phyloP scores from a whole-genome alignment of 2,797 vertebrate species.

The Eospalax fontanierii region DNA sequence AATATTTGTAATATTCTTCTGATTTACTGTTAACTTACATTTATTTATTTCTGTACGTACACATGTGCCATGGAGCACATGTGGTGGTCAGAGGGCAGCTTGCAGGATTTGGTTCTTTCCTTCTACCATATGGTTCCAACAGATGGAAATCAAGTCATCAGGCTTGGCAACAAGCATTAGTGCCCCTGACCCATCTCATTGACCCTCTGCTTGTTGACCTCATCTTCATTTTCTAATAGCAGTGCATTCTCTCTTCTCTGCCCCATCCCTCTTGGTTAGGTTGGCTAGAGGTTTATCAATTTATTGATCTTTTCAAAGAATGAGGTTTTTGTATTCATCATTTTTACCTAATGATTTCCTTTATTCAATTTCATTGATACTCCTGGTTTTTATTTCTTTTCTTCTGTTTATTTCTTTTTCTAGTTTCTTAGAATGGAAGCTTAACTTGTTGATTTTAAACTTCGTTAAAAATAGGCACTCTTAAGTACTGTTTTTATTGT shows the following conservation, averaged over 20 bases:
- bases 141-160: background rate
- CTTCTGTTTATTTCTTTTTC: background rate
- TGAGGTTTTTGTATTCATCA: background rate
- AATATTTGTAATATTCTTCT: background rate
- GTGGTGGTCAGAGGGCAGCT: background rate
- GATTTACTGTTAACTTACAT: no score
- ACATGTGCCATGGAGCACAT: no score
- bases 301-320: background rate
- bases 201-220: background rate
- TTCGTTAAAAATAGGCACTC: background rate
- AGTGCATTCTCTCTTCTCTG: background rate
- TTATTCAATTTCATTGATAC: background rate
- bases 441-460: constrained; percentile 47
- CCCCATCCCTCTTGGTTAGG: background rate
- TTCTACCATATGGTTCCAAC: no score
- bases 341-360: background rate
- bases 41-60: background rate
- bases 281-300: constrained; percentile 19
- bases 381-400: background rate
- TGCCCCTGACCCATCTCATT: background rate
- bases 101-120: no score
- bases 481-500: background rate
- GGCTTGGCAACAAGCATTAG: background rate
- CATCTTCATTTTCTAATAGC: background rate
- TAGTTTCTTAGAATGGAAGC: constrained; percentile 29